Base-by-base conservation (phyloP, 2,113 vertebrate species). In the Scopus umbretta region DNA sequence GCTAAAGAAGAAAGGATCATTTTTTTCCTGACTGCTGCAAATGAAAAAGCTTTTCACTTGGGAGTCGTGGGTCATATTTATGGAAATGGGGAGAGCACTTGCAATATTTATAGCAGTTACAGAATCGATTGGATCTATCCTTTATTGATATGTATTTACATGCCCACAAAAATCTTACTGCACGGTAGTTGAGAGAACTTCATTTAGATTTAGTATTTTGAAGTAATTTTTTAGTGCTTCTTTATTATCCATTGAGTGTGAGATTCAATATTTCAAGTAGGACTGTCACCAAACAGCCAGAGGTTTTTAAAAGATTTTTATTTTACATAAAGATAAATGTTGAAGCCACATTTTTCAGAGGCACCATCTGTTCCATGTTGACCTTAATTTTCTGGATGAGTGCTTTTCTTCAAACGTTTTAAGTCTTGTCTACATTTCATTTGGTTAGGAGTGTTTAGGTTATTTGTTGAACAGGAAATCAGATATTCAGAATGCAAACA, bases 381-480 rank as follows among this genome's bases (percentile, higher is more conserved):
- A 97, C 97, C 94, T 97, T 97, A 97, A 97, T 98, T 98, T 98
- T 97, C 96, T 97, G 93, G 92, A 96, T 97, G 97, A 97, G 88
- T 97, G 86, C 90, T 97, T 97, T 96, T 96, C 96, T 97, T 96
- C 95, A 98, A 94, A 97, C 72, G 93, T 96, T 98, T 96, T 95
- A 97, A 97, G 94, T 91, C 93, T 94, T 86, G 93, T 96, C 95
- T 97, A 95, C 95, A 96, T 98, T 97, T 98, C 92, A 96, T 96
- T 97, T 97, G 94, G 67, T 80, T 90, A 92, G 92, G 95, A 97
- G 82, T 88, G 66, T 97, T 97, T 97, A 97, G 91, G 95, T 96
- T 98, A 80, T 92, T 97, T 97, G 83, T 93, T 86, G 95, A 97
- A 94, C 67, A 95, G 96, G 91, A 96, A 97, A 95, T 97, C 95